Evolutionary conservation across 2,797 vertebrate genomes (phyloP).

Genomic region (Crocidura indochinensis): DNA sequence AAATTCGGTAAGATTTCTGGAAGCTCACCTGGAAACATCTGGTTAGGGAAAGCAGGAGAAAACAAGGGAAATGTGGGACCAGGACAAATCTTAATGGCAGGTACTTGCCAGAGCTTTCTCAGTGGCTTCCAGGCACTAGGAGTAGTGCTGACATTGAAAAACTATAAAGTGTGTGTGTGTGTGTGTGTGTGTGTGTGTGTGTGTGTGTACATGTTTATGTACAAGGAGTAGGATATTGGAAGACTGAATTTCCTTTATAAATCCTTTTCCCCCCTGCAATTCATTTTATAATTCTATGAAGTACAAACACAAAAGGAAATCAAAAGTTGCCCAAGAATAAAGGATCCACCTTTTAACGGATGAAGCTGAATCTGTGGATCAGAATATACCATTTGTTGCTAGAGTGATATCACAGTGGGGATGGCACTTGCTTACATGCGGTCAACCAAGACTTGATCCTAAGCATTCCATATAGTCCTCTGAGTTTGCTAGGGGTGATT

Average conservation of each 20-base stretch:
- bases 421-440: too few relatives aligned
- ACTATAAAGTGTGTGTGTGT: neutral
- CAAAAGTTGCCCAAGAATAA: slow-evolving; percentile 70
- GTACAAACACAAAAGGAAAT: slow-evolving; percentile 66
- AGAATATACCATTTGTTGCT: slow-evolving; percentile 42
- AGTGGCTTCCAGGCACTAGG: neutral
- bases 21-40: slow-evolving; percentile 8
- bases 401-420: too few relatives aligned
- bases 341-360: slow-evolving; percentile 54
- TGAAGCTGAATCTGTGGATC: neutral
- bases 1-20: neutral
- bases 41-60: neutral
- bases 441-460: too few relatives aligned
- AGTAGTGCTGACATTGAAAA: neutral
- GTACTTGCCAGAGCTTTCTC: neutral
- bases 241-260: neutral
- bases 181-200: neutral
- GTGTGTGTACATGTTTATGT: accelerated
- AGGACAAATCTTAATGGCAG: neutral
- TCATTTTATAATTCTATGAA: slow-evolving; percentile 67
- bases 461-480: too few relatives aligned
- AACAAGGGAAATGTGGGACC: neutral
- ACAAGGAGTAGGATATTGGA: neutral
- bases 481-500: too few relatives aligned
- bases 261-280: slow-evolving; percentile 51